A percentile compares a stretch with the other conserved stretches of the same genome.
phyloP scores from a whole-genome alignment of 2,888 invertebrate species.

The Phaedon cochleariae region DNA sequence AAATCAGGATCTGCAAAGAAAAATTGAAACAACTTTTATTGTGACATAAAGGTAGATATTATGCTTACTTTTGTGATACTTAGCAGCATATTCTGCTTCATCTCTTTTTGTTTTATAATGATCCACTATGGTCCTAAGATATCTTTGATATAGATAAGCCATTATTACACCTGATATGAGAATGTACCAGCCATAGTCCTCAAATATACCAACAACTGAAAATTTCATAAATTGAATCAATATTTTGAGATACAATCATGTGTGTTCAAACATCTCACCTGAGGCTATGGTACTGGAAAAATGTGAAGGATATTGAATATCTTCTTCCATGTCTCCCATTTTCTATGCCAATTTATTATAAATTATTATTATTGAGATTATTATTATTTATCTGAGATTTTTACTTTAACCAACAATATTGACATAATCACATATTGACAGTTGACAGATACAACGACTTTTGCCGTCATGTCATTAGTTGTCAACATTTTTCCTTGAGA shows the following conservation, averaged over 20 bases:
- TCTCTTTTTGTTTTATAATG: conserved; percentile 55
- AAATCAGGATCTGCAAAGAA: conserved; percentile 61
- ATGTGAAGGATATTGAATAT: conserved; percentile 18
- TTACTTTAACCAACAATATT: too few species aligned
- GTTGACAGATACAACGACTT: too few species aligned
- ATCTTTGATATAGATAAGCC: conserved; percentile 55
- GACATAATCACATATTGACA: too few species aligned
- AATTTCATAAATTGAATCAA: too few species aligned
- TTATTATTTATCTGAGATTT: too few species aligned
- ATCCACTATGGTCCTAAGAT: conserved; percentile 52
- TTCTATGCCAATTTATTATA: too few species aligned
- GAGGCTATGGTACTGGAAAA: conserved; percentile 20
- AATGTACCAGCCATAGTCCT: conserved; percentile 60
- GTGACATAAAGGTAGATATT: neutral
- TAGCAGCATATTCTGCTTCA: conserved; percentile 60
- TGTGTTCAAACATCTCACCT: conserved; percentile 8
- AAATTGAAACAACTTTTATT: too few species aligned
- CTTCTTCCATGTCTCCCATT: conserved; percentile 13
- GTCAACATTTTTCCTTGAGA: too few species aligned
- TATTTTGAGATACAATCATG: too few species aligned
- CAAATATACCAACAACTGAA: conserved; percentile 44
- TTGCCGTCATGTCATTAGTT: too few species aligned
- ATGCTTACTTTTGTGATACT: conserved; percentile 64
- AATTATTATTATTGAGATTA: too few species aligned
- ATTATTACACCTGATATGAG: conserved; percentile 50